A percentile compares a stretch with the other conserved stretches of the same genome.
These are phyloP conservation scores for Leptura quadrifasciata DNA, from an alignment of 2,888 invertebrate species.

Conservation along the genomic window DNA sequence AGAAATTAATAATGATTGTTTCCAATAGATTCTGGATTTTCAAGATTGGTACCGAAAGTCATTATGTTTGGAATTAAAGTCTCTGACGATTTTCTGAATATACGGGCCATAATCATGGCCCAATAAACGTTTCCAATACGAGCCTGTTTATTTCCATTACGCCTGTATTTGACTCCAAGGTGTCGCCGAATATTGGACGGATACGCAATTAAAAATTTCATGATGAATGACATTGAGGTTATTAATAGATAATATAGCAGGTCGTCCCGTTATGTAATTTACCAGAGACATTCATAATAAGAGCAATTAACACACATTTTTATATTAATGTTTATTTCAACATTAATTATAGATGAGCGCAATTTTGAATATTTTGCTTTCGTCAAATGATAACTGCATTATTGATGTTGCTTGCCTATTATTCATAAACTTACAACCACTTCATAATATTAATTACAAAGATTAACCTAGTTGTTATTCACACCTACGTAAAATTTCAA, in stretches of 20 bases:
- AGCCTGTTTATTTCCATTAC: no score
- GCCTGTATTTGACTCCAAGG: no score
- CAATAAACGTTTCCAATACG: no score
- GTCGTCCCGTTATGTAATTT: not conserved
- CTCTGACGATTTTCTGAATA: no score
- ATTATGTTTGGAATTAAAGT: no score
- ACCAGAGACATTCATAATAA: not conserved
- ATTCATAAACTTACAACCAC: constrained; percentile 1
- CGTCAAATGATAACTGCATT: not conserved
- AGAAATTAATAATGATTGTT: no score
- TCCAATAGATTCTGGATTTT: no score
- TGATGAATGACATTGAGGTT: not conserved
- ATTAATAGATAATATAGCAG: not conserved
- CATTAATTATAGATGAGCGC: not conserved
- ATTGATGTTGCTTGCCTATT: not conserved
- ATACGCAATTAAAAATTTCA: not conserved
- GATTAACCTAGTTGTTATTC: constrained; percentile 27
- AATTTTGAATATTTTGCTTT: not conserved
- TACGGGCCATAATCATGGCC: no score
- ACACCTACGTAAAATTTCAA: constrained; percentile 18
- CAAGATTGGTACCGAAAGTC: no score
- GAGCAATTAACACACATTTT: not conserved
- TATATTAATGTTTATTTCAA: not conserved
- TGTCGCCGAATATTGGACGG: no score
- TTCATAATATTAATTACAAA: constrained; percentile 27